Conservation (phyloP, 2,113 vertebrate species). For the Vireo altiloquus region DNA sequence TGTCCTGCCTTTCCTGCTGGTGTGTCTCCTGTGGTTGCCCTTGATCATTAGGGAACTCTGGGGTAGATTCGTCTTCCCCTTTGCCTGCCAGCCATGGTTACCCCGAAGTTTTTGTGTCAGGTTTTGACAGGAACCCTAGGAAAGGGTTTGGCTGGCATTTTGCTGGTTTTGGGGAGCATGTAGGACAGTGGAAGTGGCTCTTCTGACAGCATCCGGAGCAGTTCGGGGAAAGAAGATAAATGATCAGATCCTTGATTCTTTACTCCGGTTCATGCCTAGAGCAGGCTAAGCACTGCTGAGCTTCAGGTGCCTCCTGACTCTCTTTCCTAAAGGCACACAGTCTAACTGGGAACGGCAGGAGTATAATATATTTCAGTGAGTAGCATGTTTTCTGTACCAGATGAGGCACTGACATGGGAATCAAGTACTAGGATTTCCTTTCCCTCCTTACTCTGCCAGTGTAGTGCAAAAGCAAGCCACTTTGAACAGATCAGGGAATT, state of each 20-base stretch:
- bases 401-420: background rate
- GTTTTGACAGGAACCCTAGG: background rate
- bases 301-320: background rate
- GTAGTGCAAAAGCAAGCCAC: background rate
- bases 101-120: background rate
- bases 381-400: background rate
- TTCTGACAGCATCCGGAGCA: background rate
- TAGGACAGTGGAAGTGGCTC: background rate
- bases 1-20: background rate
- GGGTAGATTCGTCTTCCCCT: background rate
- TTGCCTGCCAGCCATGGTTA: background rate
- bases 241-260: background rate
- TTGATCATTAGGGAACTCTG: background rate
- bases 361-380: background rate
- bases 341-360: background rate
- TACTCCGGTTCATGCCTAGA: background rate
- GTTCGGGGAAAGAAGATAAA: background rate
- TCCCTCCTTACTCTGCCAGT: background rate
- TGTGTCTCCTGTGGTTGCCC: background rate
- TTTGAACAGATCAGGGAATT: background rate
- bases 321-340: background rate
- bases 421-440: background rate
- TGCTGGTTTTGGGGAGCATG: background rate
- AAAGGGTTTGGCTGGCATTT: background rate
- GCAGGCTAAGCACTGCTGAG: background rate